Evolutionary conservation across 37 sponge, comb jelly and placozoan species (phyloP).

Genomic region (Crambe crambe): DNA sequence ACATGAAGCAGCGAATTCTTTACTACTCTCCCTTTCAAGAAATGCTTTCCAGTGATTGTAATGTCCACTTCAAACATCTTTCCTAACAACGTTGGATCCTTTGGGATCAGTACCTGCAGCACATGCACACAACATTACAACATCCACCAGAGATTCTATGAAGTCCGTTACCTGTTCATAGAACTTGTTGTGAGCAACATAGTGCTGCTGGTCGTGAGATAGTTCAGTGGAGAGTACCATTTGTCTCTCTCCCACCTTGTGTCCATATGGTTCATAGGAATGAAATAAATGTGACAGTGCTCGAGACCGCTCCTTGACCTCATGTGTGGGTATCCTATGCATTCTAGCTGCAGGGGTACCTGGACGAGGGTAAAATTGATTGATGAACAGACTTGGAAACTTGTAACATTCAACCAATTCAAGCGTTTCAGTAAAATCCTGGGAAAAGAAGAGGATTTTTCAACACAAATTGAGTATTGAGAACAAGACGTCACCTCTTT

Average conservation of each 20-base stretch:
- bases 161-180: conserved; percentile 94
- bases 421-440: conserved; percentile 86
- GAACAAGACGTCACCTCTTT: conserved; percentile 53
- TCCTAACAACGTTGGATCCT: conserved; percentile 71
- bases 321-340: conserved; percentile 88
- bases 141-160: no score
- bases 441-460: neutral
- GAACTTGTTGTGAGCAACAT: conserved; percentile 94
- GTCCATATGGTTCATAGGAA: conserved; percentile 79
- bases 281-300: conserved; percentile 65
- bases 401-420: conserved; percentile 74
- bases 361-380: conserved; percentile 99
- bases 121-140: neutral
- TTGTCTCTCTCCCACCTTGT: conserved; percentile 67
- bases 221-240: conserved; percentile 86
- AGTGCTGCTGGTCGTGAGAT: conserved; percentile 77
- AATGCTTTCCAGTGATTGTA: conserved; percentile 85
- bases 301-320: conserved; percentile 47
- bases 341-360: conserved; percentile 97
- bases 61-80: conserved; percentile 69
- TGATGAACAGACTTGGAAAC: conserved; percentile 97
- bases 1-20: neutral
- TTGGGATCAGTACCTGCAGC: conserved; percentile 71
- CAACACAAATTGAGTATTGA: neutral
- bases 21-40: conserved; percentile 59